Evolutionary conservation across 2,113 vertebrate genomes (phyloP).

Genomic region (Phodopus roborovskii): DNA sequence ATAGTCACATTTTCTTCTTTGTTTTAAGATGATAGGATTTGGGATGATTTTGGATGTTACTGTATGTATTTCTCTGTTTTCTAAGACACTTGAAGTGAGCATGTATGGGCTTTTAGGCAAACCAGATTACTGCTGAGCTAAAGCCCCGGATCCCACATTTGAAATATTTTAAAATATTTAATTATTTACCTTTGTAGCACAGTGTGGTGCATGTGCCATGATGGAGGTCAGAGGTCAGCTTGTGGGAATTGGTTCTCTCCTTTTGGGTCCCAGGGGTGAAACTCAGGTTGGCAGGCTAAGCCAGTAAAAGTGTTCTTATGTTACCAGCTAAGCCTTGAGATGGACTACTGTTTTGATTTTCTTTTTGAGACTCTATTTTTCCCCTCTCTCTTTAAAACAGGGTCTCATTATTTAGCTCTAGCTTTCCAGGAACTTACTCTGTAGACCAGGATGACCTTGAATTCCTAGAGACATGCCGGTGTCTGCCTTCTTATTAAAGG

Average conservation of each 20-base stretch:
- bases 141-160: background rate
- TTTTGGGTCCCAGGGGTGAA: background rate
- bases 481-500: background rate
- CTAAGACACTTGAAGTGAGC: background rate
- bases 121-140: background rate
- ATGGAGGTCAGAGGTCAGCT: background rate
- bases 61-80: conserved; percentile 35
- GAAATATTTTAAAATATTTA: background rate
- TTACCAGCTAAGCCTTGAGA: background rate
- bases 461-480: background rate
- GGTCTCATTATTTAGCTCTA: background rate
- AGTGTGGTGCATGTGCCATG: background rate
- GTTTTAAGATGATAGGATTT: background rate
- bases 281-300: background rate
- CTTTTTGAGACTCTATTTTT: background rate
- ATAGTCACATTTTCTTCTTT: background rate
- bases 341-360: background rate
- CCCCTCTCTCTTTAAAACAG: background rate
- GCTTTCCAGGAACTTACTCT: no score
- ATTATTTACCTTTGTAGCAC: background rate
- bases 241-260: background rate
- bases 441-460: no score
- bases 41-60: background rate
- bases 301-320: background rate
- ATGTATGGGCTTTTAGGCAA: background rate